phyloP scores from a whole-genome alignment of 1,140 invertebrate genomes.

The Triops longicaudatus region DNA sequence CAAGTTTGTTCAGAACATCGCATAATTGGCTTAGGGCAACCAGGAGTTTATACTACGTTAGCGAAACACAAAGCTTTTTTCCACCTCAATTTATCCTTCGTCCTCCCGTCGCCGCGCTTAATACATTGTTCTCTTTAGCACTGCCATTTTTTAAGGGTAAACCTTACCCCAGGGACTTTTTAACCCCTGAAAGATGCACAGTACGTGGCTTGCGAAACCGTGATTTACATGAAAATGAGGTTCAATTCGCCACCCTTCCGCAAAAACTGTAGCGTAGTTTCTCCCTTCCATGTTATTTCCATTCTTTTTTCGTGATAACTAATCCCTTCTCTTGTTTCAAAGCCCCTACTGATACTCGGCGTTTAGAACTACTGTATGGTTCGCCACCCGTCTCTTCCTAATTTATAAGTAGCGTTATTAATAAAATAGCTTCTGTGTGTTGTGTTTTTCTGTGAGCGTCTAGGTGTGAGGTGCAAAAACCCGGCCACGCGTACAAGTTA shows the following conservation, averaged over 20 bases:
- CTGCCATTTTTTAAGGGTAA: neutral
- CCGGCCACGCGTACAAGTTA: neutral
- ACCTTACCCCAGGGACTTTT: neutral
- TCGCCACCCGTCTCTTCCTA: too few relatives aligned
- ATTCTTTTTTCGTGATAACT: too few relatives aligned
- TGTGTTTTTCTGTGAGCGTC: neutral
- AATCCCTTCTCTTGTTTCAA: too few relatives aligned
- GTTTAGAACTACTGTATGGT: too few relatives aligned
- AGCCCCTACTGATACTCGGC: too few relatives aligned
- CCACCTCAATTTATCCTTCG: neutral
- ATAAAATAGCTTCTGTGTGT: neutral
- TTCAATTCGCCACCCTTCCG: too few relatives aligned
- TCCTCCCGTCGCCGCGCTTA: neutral
- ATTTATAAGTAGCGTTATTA: neutral
- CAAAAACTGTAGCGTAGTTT: too few relatives aligned
- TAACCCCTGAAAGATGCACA: neutral
- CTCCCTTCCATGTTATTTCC: too few relatives aligned
- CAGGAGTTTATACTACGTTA: neutral
- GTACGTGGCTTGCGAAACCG: neutral
- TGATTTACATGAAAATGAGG: neutral
- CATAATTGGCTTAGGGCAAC: neutral
- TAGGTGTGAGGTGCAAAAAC: neutral
- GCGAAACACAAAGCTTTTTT: neutral
- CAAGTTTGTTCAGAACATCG: neutral
- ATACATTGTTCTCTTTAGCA: neutral